phyloP scores from a whole-genome alignment of 2,888 invertebrate species.

The Eilema griseolum region DNA sequence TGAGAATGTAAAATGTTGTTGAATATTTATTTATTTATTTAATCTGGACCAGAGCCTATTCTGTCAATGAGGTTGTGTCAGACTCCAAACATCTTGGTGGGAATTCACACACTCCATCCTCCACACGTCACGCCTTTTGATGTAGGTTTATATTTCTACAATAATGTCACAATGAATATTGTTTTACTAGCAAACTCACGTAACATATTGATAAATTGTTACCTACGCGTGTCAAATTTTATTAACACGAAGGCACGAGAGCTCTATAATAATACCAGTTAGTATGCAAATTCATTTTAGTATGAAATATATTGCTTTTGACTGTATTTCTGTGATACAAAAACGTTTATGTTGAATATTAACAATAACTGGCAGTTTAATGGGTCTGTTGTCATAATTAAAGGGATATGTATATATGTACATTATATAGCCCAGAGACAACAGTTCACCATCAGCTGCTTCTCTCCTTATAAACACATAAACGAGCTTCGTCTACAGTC shows the following conservation, averaged over 20 bases:
- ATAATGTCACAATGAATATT: background rate
- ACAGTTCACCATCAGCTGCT: no score
- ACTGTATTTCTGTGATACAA: background rate
- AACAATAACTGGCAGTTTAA: background rate
- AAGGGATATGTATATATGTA: no score
- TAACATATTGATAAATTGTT: conserved; percentile 16
- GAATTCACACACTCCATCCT: no score
- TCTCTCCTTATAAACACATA: no score
- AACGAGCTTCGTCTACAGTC: no score
- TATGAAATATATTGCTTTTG: background rate
- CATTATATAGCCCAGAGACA: no score
- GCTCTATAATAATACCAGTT: conserved; percentile 9
- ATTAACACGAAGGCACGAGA: conserved; percentile 10
- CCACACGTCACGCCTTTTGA: no score
- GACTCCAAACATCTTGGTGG: no score
- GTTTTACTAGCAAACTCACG: conserved; percentile 1
- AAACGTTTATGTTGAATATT: background rate
- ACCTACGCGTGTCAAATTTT: conserved; percentile 12
- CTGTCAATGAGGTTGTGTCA: no score
- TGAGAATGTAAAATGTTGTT: no score
- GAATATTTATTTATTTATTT: no score
- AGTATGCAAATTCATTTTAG: background rate
- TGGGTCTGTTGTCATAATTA: background rate
- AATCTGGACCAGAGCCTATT: no score
- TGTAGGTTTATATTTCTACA: background rate